Base-by-base conservation (phyloP, 2,888 invertebrate genomes). In the Bellardia pandia region DNA sequence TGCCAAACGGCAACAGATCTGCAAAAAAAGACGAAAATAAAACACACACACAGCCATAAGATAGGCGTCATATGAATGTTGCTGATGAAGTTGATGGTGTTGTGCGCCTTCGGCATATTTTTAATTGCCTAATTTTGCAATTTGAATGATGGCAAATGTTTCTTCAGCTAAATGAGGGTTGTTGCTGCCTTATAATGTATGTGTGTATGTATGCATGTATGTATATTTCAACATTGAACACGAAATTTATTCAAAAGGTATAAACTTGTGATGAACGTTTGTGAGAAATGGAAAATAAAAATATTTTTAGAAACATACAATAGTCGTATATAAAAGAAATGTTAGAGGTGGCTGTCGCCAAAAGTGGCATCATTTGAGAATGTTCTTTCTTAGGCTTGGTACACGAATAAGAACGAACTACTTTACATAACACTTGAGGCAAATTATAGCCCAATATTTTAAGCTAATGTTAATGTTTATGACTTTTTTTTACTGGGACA, bases 41-140 rank as follows among this genome's bases (percentile, higher is more conserved):
- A 64, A 64, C 6, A 11, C 51, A 69, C 2, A 53, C 16, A 42
- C 53, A 37, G 60, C 40, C 83, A 71, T 37, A 13, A 11, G 23
- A 48, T 71, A 58, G 30, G 16, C 42, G 23, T 56, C 42, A 13
- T 56, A 56, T 53, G 53, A 78, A 84, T 80, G 69, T 62, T 71
- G 84, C 80, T 74, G 84, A 68, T 81, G 74, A 74, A 64, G 71
- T 56, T 81, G 80, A 56, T 86, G 86, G 83, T 75, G 82, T 79
- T 85, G 85, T 82, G 82, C 90, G 91, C 92, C 92, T 92, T 91
- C 91, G 93, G 93, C 93, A 93, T 92, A 93, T 93, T 93, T 92
- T 93, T 93, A 93, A 93, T 93, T 93, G 93, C 93, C 93, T 93
- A 93, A 93, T 93, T 93, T 92, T 90, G 92, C 90, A 91, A 91